phyloP scores from a whole-genome alignment of 1,140 invertebrate species.

The Lethocerus indicus region DNA sequence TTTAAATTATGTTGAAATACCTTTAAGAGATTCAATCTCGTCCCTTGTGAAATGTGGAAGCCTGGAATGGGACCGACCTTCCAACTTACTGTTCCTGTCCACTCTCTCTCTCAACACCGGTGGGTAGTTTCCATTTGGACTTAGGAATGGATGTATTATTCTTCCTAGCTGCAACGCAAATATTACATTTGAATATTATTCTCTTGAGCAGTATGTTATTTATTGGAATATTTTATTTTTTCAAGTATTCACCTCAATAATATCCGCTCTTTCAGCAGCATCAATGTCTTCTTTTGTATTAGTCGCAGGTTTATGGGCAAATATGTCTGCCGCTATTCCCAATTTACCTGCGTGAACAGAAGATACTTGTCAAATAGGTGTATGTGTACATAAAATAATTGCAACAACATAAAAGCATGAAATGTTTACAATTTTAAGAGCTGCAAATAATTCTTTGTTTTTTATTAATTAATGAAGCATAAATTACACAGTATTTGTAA shows the following conservation, averaged over 20 bases:
- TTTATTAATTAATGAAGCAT: too few species aligned
- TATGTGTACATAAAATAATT: not conserved
- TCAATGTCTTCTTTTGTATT: slow-evolving; percentile 23
- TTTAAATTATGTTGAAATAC: slow-evolving; percentile 11
- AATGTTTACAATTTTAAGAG: not conserved
- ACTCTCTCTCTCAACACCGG: slow-evolving; percentile 27
- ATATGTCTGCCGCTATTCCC: slow-evolving; percentile 29
- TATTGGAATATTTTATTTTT: not conserved
- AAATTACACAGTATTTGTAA: too few species aligned
- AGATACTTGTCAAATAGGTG: not conserved
- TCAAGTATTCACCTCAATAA: slow-evolving; percentile 25
- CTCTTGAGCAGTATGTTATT: not conserved
- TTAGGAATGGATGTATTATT: slow-evolving; percentile 31
- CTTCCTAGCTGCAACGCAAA: slow-evolving; percentile 25
- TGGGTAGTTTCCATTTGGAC: slow-evolving; percentile 39
- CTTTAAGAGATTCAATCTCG: slow-evolving; percentile 27
- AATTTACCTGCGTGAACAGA: slow-evolving; percentile 23
- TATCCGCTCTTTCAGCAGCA: slow-evolving; percentile 27
- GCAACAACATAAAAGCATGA: slow-evolving; percentile 5
- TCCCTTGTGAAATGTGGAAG: slow-evolving; percentile 30
- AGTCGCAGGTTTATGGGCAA: slow-evolving; percentile 27
- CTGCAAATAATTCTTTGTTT: slow-evolving; percentile 8
- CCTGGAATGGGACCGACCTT: slow-evolving; percentile 28
- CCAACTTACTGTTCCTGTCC: slow-evolving; percentile 23
- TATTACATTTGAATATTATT: slow-evolving; percentile 12